These are phyloP conservation scores for Oedothorax gibbosus DNA, from an alignment of 1,140 invertebrate genomes.

Conservation along the genomic window DNA sequence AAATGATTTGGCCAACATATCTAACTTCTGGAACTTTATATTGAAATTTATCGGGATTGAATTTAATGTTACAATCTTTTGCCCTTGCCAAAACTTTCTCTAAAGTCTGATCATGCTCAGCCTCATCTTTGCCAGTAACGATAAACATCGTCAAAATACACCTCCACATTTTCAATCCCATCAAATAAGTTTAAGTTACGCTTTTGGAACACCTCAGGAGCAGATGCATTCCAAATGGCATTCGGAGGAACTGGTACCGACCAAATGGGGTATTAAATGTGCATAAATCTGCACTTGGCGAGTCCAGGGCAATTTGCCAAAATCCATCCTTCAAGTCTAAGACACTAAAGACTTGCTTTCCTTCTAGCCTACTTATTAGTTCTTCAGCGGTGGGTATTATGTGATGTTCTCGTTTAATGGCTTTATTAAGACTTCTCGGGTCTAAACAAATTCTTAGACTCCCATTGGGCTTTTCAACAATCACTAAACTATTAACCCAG, in stretches of 20 bases:
- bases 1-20: conserved; percentile 40
- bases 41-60: conserved; percentile 53
- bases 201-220: conserved; percentile 64
- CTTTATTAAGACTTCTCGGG: conserved; percentile 64
- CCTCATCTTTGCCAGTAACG: conserved; percentile 13
- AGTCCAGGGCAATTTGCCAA: conserved; percentile 13
- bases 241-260: conserved; percentile 67
- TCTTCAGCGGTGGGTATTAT: conserved; percentile 13
- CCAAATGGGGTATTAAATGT: conserved; percentile 62
- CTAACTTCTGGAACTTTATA: conserved; percentile 41
- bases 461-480: conserved; percentile 61
- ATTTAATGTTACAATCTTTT: conserved; percentile 21
- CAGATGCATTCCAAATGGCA: conserved; percentile 70
- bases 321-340: conserved; percentile 32
- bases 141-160: conserved; percentile 52
- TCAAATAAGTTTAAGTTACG: background rate
- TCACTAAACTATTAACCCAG: conserved; percentile 62
- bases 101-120: conserved; percentile 12
- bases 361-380: conserved; percentile 37
- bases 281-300: conserved; percentile 14
- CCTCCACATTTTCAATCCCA: background rate
- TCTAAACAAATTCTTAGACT: conserved; percentile 62
- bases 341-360: conserved; percentile 12
- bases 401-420: conserved; percentile 54
- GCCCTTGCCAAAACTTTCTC: background rate